Conservation (phyloP, 2,888 invertebrate species). For the Lochmaea capreae region DNA sequence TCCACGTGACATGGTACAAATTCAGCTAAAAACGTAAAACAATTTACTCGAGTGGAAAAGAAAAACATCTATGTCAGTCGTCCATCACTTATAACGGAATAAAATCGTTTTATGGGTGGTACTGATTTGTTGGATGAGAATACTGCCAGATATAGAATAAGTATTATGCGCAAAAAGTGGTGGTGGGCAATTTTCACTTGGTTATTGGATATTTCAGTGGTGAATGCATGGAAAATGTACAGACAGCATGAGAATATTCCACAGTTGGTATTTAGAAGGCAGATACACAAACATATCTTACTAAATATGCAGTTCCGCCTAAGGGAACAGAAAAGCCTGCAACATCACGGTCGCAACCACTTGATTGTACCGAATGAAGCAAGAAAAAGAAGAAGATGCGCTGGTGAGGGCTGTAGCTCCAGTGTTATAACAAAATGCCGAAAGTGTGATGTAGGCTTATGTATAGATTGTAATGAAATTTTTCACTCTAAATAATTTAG, state of each 20-base stretch:
- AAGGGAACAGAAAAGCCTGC: conserved; percentile 35
- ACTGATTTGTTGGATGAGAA: conserved; percentile 41
- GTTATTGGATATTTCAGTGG: conserved; percentile 24
- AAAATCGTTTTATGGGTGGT: conserved; percentile 34
- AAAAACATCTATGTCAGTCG: conserved; percentile 18
- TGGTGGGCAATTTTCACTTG: conserved; percentile 40
- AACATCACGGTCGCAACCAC: conserved; percentile 34
- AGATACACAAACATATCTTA: conserved; percentile 36
- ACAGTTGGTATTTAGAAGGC: conserved; percentile 36
- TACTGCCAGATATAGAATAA: conserved; percentile 35
- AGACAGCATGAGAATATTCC: conserved; percentile 11
- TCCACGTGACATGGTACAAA: conserved; percentile 29
- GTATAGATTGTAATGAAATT: conserved; percentile 25
- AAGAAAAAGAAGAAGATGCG: conserved; percentile 40
- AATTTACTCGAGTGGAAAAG: conserved; percentile 22
- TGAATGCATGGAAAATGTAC: conserved; percentile 19
- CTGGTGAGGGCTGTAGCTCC: conserved; percentile 39
- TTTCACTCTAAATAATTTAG: conserved; percentile 21
- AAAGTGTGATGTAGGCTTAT: conserved; percentile 38
- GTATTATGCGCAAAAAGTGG: conserved; percentile 39
- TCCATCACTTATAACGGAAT: conserved; percentile 32
- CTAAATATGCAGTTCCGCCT: conserved; percentile 45
- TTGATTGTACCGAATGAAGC: conserved; percentile 30
- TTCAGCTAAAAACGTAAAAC: conserved; percentile 26
- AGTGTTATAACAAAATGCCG: conserved; percentile 36